Percentiles rank a stretch among this genome's conserved stretches.
Evolutionary conservation across 2,888 invertebrate genomes (phyloP).

Genomic region (Drosophila anceps): DNA sequence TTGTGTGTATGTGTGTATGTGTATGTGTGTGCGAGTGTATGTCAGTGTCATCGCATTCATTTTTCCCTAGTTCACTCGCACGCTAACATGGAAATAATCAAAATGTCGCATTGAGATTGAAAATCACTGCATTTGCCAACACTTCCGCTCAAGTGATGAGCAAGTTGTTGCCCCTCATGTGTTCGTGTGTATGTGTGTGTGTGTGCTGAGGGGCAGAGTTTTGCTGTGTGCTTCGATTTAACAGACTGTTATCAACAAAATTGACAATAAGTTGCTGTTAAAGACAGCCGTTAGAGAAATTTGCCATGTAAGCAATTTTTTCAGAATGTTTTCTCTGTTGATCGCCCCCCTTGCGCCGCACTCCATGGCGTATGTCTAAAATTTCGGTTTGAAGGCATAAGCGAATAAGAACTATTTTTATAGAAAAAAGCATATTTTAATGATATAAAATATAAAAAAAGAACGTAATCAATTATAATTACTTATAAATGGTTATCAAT

Average conservation of each 20-base stretch:
- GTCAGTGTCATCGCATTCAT: conserved; percentile 57
- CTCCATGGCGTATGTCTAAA: conserved; percentile 40
- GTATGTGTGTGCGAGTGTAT: conserved; percentile 35
- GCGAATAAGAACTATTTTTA: not conserved
- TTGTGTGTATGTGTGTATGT: conserved; percentile 19
- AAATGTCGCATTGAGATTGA: conserved; percentile 81
- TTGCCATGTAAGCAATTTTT: conserved; percentile 75
- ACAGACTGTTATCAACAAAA: conserved; percentile 76
- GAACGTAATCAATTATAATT: not conserved
- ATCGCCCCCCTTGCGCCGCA: conserved; percentile 18
- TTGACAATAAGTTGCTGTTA: conserved; percentile 82
- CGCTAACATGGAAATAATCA: conserved; percentile 81
- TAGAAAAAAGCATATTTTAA: not conserved
- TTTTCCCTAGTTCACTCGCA: conserved; percentile 63
- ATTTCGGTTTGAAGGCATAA: conserved; percentile 29
- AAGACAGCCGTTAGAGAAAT: conserved; percentile 75
- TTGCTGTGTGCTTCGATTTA: conserved; percentile 32
- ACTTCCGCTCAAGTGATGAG: conserved; percentile 81
- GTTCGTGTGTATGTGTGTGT: conserved; percentile 16
- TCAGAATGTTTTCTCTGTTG: conserved; percentile 44
- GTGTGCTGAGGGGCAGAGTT: not conserved
- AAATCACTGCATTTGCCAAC: conserved; percentile 81
- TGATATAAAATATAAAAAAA: not conserved
- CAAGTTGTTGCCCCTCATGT: conserved; percentile 66
- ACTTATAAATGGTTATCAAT: conserved; percentile 4